Conservation (phyloP, 2,113 vertebrate species). For the Pseudonaja textilis region DNA sequence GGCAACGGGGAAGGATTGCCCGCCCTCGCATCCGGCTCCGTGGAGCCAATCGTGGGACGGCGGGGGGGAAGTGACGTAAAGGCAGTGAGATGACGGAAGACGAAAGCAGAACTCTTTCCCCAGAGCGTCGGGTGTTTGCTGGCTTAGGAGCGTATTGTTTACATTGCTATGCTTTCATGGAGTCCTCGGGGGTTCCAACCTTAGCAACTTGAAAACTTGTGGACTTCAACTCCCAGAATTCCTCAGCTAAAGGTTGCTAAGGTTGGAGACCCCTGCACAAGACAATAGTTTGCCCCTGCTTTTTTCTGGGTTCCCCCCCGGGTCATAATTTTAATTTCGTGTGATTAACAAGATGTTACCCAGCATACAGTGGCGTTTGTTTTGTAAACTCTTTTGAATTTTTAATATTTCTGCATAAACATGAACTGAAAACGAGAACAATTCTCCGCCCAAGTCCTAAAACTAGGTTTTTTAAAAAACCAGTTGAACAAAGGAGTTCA, state of each 20-base stretch:
- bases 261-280: background rate
- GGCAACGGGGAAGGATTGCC: slow-evolving; percentile 43
- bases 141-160: background rate
- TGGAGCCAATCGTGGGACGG: background rate
- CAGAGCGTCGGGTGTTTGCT: background rate
- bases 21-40: slow-evolving; percentile 28
- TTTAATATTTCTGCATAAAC: background rate
- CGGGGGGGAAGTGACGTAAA: background rate
- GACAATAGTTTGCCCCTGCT: background rate
- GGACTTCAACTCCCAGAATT: too few species aligned
- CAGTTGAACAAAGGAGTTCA: background rate
- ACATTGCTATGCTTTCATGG: background rate
- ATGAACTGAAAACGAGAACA: background rate
- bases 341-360: background rate
- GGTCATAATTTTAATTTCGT: background rate
- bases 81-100: background rate
- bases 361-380: background rate
- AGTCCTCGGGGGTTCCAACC: background rate
- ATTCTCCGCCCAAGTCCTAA: background rate
- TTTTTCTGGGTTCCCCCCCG: background rate
- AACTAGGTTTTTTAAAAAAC: background rate
- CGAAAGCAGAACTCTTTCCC: accelerated
- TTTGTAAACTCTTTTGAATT: background rate
- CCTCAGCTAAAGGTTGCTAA: too few species aligned
- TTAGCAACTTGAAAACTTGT: too few species aligned